phyloP scores from a whole-genome alignment of 2,113 vertebrate species.

The Labrus mixtus region DNA sequence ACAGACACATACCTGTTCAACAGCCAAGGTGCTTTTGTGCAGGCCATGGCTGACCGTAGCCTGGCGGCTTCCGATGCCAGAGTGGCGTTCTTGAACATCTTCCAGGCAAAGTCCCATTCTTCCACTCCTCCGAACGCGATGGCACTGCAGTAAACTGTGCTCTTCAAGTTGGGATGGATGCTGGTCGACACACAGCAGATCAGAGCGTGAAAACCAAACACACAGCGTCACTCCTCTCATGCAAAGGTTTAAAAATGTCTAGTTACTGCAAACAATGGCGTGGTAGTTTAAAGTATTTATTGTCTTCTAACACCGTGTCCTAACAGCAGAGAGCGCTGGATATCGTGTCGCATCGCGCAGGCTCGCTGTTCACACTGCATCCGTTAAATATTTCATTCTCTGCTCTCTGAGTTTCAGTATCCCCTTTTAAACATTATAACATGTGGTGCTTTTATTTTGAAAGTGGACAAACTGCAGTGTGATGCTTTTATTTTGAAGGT shows the following conservation, averaged over 20 bases:
- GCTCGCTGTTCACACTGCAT: no score
- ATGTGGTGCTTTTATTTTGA: no score
- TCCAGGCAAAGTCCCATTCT: slow-evolving; percentile 92
- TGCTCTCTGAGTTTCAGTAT: no score
- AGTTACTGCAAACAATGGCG: neutral
- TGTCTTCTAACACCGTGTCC: no score
- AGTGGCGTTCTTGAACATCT: slow-evolving; percentile 76
- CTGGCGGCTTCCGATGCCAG: slow-evolving; percentile 89
- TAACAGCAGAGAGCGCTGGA: no score
- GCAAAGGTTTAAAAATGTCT: neutral
- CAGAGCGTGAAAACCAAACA: neutral
- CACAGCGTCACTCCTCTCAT: neutral
- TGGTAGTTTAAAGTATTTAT: no score
- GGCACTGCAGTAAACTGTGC: slow-evolving; percentile 89
- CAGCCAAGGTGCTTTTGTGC: slow-evolving; percentile 87
- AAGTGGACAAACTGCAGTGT: no score
- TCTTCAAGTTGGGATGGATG: slow-evolving; percentile 90
- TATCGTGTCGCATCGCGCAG: no score
- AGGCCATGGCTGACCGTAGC: slow-evolving; percentile 87
- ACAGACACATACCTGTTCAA: slow-evolving; percentile 86
- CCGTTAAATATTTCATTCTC: no score
- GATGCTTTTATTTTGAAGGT: no score
- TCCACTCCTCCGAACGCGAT: slow-evolving; percentile 81
- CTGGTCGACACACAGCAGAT: slow-evolving; percentile 68
- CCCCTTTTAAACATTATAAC: no score